A percentile compares a stretch with the other conserved stretches of the same genome.
phyloP scores from a whole-genome alignment of 2,888 invertebrate genomes.

The Nomada fabriciana region DNA sequence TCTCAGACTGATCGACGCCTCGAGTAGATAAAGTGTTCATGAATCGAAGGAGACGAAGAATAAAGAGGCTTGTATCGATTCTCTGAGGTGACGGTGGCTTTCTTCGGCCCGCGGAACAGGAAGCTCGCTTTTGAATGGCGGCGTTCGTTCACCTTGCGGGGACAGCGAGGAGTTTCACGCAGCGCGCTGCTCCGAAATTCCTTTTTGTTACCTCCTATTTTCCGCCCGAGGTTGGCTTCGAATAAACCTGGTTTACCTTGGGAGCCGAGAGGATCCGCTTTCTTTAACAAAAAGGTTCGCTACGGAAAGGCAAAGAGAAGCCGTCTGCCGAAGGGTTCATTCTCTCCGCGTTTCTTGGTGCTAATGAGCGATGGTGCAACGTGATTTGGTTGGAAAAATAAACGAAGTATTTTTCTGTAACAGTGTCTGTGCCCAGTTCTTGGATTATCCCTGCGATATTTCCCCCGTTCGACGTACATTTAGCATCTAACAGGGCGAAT shows the following conservation, averaged over 20 bases:
- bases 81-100: not conserved
- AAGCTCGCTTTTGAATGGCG: conserved; percentile 2
- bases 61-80: conserved; percentile 45
- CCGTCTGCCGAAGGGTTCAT: not conserved
- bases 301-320: not conserved
- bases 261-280: conserved; percentile 4
- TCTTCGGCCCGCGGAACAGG: conserved; percentile 1
- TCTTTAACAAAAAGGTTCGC: conserved; percentile 16
- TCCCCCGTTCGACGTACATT: too few relatives aligned
- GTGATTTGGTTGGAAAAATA: not conserved
- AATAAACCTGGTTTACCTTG: conserved; percentile 40
- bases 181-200: conserved; percentile 39
- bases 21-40: conserved; percentile 11
- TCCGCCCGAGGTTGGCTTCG: conserved; percentile 5
- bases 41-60: not conserved
- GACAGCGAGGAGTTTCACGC: conserved; percentile 37
- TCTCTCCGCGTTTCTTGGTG: not conserved
- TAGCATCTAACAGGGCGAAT: too few relatives aligned
- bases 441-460: too few relatives aligned
- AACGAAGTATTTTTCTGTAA: too few relatives aligned
- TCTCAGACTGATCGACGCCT: conserved; percentile 13
- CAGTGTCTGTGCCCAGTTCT: too few relatives aligned
- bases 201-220: conserved; percentile 36
- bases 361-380: not conserved
- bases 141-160: conserved; percentile 15